Conservation (phyloP, 2,797 vertebrate genomes). For the Myripristis murdjan region DNA sequence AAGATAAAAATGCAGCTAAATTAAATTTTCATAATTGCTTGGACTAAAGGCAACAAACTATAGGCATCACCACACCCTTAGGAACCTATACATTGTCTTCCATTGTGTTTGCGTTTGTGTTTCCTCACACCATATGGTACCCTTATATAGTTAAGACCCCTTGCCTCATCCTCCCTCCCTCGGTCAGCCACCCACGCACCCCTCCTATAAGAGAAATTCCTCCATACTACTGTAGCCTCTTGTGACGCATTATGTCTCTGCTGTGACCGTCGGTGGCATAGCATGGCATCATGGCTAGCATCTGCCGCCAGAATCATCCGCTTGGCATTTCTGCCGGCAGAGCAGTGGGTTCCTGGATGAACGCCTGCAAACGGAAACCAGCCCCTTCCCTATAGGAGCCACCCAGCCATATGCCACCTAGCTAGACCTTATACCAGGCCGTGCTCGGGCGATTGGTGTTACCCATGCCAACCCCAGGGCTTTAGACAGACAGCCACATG, state of each 20-base stretch:
- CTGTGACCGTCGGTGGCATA: slow-evolving; percentile 66
- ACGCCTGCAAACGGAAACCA: slow-evolving; percentile 67
- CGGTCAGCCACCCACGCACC: slow-evolving; percentile 24
- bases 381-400: slow-evolving; percentile 53
- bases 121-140: slow-evolving; percentile 65
- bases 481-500: slow-evolving; percentile 45
- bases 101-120: slow-evolving; percentile 50
- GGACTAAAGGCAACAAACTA: not conserved
- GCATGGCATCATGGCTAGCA: slow-evolving; percentile 67
- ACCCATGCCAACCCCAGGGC: slow-evolving; percentile 44
- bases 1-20: no score
- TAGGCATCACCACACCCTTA: slow-evolving; percentile 18
- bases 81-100: slow-evolving; percentile 20
- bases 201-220: slow-evolving; percentile 69
- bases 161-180: slow-evolving; percentile 5
- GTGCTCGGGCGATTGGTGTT: slow-evolving; percentile 34
- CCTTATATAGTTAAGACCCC: slow-evolving; percentile 38
- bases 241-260: slow-evolving; percentile 63
- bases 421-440: slow-evolving; percentile 58
- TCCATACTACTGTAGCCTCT: slow-evolving; percentile 57
- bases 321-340: slow-evolving; percentile 48
- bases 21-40: not conserved
- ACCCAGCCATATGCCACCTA: slow-evolving; percentile 70
- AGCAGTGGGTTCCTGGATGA: slow-evolving; percentile 72
- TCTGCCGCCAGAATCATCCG: slow-evolving; percentile 69